Evolutionary conservation across 2,888 invertebrate species (phyloP), one percentile per base, ranked within the genome.

Genomic region (Acanthoscelides obtectus): DNA sequence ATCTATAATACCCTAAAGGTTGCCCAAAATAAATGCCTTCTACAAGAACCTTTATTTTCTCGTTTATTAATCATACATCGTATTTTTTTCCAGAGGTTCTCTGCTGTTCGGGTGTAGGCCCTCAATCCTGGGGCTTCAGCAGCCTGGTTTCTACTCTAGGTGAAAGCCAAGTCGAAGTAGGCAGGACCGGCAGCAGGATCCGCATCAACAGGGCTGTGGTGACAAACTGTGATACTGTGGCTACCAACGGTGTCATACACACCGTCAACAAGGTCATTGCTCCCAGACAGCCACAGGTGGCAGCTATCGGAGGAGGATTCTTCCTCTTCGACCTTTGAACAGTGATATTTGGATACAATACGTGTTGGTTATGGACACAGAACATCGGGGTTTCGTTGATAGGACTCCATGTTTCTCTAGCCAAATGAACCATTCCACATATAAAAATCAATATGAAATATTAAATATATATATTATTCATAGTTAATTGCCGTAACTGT

Each of bases 161-260:
- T 2, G 79, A 81, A 66, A 82, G 82, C 72, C 82, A 82, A 68
- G 83, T 84, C 17, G 82, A 84, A 76, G 79, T 84, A 6, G 81
- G 81, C 20, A 77, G 84, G 70, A 81, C 80, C 45, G 83, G 82
- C 19, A 80, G 79, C 69, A 82, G 83, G 70, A 81, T 85, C 8
- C 80, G 82, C 27, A 81, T 85, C 66, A 85, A 85, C 66, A 79
- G 82, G 70, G 83, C 83, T 63, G 79, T 82, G 0, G 81, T 85
- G 19, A 83, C 83, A 20, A 81, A 82, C 72, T 86, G 86, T 78
- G 89, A 91, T 82, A 87, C 87, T 75, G 79, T 87, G 74, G 89
- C 90, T 0, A 87, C 86, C 0, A 89, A 89, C 78, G 90, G 90
- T 4, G 86, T 90, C 21, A 84, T 90, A 5, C 90, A 90, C 79